phyloP scores from a whole-genome alignment of 2,797 vertebrate genomes.

The Lithobates pipiens region DNA sequence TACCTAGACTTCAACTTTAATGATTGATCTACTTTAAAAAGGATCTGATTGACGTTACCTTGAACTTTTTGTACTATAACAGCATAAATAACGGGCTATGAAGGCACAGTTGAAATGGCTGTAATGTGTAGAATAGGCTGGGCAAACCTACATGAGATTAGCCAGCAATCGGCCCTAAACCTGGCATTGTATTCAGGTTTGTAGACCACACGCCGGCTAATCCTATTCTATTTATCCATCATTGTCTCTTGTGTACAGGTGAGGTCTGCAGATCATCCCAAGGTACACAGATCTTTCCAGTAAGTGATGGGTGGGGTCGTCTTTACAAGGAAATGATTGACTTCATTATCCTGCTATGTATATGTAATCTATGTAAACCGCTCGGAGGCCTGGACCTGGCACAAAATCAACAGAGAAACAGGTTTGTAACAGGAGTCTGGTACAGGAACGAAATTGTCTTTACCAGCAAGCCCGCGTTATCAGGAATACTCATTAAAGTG shows the following conservation, averaged over 20 bases:
- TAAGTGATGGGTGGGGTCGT: neutral
- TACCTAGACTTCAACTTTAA: too few species aligned
- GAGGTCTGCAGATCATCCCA: too few species aligned
- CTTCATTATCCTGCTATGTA: neutral
- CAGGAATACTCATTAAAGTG: neutral
- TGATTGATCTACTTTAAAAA: too few species aligned
- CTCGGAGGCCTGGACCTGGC: neutral
- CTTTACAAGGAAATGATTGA: neutral
- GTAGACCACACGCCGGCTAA: neutral
- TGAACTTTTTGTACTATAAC: too few species aligned
- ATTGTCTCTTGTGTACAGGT: neutral
- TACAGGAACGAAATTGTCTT: neutral
- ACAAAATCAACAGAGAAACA: neutral
- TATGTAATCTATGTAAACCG: constrained; percentile 5
- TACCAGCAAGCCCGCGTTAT: neutral
- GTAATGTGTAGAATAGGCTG: neutral
- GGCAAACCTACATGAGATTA: neutral
- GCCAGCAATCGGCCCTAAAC: neutral
- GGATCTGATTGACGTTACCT: too few species aligned
- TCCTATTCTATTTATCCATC: neutral
- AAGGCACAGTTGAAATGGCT: too few species aligned
- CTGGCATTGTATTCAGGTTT: neutral
- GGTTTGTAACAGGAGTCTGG: neutral
- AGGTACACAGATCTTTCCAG: neutral
- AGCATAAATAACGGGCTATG: too few species aligned